These are phyloP conservation scores for Catamblyrhynchus diadema DNA, from an alignment of 2,797 vertebrate genomes.

Conservation along the genomic window DNA sequence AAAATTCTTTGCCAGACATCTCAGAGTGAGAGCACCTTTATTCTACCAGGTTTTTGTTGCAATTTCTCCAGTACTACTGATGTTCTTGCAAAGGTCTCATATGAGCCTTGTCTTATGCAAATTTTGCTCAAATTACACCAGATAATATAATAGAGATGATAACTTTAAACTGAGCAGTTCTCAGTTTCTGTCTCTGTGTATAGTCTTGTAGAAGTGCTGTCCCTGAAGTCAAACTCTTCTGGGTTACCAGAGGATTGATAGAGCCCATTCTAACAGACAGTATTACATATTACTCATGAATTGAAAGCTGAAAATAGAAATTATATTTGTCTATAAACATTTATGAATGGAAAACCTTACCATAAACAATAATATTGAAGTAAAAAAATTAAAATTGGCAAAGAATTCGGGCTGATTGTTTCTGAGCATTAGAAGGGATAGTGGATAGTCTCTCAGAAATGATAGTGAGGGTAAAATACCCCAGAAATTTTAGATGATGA, in stretches of 20 bases:
- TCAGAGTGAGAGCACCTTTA: neutral
- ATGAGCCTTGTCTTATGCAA: neutral
- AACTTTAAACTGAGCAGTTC: neutral
- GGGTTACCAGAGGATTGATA: neutral
- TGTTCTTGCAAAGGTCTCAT: neutral
- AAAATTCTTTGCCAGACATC: neutral
- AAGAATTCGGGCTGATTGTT: neutral
- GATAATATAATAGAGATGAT: neutral
- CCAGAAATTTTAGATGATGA: neutral
- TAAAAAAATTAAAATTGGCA: neutral
- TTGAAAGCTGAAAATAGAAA: neutral
- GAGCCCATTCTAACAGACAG: neutral
- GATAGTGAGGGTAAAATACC: accelerated
- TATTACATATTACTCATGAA: neutral
- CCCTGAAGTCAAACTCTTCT: neutral
- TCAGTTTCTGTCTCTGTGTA: neutral
- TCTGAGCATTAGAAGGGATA: neutral
- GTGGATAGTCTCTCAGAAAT: neutral
- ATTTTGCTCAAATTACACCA: neutral
- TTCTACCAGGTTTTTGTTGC: neutral
- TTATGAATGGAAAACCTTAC: neutral
- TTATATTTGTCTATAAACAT: neutral
- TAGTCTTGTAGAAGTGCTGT: neutral
- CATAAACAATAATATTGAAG: neutral
- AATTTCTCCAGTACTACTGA: neutral